Evolutionary conservation across 2,888 invertebrate species (phyloP).

Genomic region (Nesidiocoris tenuis): DNA sequence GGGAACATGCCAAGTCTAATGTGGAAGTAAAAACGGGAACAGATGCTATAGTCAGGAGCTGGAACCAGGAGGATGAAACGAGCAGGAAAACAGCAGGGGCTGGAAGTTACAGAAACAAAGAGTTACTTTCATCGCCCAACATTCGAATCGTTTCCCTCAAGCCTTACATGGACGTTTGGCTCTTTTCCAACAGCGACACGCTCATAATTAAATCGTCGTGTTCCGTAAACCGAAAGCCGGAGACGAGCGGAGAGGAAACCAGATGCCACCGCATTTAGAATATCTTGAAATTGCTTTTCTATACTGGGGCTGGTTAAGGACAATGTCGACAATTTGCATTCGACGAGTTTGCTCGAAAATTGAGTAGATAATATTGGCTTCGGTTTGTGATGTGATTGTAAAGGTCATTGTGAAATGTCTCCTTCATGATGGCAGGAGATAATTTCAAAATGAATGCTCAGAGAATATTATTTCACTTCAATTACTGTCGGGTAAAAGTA

Average conservation of each 20-base stretch:
- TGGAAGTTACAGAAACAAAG: background rate
- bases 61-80: too few species aligned
- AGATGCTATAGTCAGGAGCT: background rate
- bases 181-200: constrained; percentile 23
- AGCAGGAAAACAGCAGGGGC: background rate
- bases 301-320: too few species aligned
- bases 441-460: too few species aligned
- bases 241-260: background rate
- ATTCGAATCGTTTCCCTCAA: background rate
- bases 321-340: too few species aligned
- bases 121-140: background rate
- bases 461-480: too few species aligned
- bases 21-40: background rate
- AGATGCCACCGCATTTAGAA: background rate
- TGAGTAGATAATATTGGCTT: too few species aligned
- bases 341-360: too few species aligned
- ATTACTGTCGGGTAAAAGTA: too few species aligned
- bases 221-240: constrained; percentile 4
- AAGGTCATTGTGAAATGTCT: too few species aligned
- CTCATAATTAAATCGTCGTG: constrained; percentile 35
- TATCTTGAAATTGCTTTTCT: background rate
- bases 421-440: too few species aligned
- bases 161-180: constrained; percentile 29
- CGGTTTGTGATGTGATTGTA: too few species aligned
- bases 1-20: background rate